Evolutionary conservation across 2,113 vertebrate species (phyloP).

Genomic region (Dascyllus trimaculatus): DNA sequence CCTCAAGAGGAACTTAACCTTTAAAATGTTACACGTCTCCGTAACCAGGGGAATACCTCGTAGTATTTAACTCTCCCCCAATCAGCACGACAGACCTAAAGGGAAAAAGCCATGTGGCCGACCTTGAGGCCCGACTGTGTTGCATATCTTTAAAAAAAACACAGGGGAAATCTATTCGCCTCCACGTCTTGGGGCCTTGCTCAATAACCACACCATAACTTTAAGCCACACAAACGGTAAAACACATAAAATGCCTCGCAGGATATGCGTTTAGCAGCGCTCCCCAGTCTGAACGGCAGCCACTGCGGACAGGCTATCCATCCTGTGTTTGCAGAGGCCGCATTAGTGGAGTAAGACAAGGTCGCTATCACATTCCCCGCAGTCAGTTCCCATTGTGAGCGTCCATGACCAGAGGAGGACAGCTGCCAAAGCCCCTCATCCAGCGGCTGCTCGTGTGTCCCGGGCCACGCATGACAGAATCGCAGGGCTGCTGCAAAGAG

Average conservation of each 20-base stretch:
- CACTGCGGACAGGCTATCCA: constrained; percentile 55
- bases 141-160: constrained; percentile 34
- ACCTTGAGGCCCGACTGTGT: constrained; percentile 44
- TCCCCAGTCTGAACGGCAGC: constrained; percentile 50
- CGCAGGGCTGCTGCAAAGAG: constrained; percentile 26
- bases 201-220: constrained; percentile 55
- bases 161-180: constrained; percentile 51
- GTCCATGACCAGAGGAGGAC: constrained; percentile 39
- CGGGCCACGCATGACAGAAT: constrained; percentile 30
- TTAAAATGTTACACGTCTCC: constrained; percentile 47
- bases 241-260: constrained; percentile 45
- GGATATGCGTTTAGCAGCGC: constrained; percentile 51
- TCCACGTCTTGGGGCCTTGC: constrained; percentile 32
- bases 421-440: constrained; percentile 56
- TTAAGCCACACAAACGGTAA: constrained; percentile 30
- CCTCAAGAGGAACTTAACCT: constrained; percentile 52
- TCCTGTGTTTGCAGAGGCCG: constrained; percentile 46
- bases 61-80: constrained; percentile 33
- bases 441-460: constrained; percentile 59
- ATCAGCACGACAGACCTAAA: constrained; percentile 40
- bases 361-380: constrained; percentile 58
- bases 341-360: constrained; percentile 56
- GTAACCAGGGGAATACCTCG: constrained; percentile 36
- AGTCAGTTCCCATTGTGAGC: constrained; percentile 55
- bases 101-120: constrained; percentile 30